Evolutionary conservation across 2,113 vertebrate genomes (phyloP).

Genomic region (Pyxicephalus adspersus): DNA sequence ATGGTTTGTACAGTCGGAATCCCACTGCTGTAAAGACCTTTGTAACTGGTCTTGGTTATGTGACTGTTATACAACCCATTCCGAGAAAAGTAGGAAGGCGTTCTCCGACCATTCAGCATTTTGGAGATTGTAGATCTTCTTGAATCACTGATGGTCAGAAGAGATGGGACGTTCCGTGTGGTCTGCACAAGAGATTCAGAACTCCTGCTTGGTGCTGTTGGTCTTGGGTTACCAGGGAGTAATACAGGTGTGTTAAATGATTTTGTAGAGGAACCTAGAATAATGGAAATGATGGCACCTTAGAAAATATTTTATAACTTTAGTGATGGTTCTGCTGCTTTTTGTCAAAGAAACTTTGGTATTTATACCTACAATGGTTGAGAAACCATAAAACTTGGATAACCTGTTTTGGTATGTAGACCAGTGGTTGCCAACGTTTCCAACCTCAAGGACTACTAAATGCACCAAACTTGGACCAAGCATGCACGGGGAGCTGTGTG

Average conservation of each 20-base stretch:
- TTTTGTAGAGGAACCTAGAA: slow-evolving; percentile 54
- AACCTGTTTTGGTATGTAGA: no score
- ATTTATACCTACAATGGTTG: no score
- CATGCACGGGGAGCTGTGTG: no score
- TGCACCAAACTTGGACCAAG: no score
- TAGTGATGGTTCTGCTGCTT: no score
- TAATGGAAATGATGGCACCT: no score
- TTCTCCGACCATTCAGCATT: slow-evolving; percentile 44
- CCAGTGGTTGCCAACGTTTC: no score
- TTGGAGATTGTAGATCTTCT: slow-evolving; percentile 38
- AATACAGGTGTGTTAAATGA: slow-evolving; percentile 43
- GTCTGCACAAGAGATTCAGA: slow-evolving; percentile 8
- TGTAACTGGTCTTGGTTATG: slow-evolving; percentile 1
- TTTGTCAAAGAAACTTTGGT: no score
- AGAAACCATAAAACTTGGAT: no score
- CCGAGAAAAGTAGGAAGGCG: slow-evolving; percentile 36
- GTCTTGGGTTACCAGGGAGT: slow-evolving; percentile 38
- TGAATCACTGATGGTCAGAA: slow-evolving; percentile 16
- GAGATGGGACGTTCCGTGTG: slow-evolving; percentile 21
- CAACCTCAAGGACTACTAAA: no score
- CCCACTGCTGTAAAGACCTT: not conserved
- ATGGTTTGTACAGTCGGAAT: slow-evolving; percentile 1
- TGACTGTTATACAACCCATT: slow-evolving; percentile 24
- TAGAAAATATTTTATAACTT: no score
- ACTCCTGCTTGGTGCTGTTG: slow-evolving; percentile 29